A percentile compares a stretch with the other conserved stretches of the same genome.
Conservation (phyloP, 2,888 invertebrate genomes). For the Epiblema foenella region DNA sequence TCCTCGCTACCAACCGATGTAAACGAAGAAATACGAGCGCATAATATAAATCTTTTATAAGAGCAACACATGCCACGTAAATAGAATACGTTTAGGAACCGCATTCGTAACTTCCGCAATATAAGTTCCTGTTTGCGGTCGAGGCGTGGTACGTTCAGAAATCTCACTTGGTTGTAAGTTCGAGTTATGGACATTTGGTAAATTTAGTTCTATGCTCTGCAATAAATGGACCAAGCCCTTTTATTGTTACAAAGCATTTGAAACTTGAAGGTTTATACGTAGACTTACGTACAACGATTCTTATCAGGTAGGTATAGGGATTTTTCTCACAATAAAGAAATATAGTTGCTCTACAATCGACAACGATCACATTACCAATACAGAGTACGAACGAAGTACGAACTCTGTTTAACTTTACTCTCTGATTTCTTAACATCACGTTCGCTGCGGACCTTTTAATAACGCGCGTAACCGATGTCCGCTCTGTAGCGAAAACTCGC, state of each 20-base stretch:
- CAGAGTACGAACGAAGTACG: too few relatives aligned
- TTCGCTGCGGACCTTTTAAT: too few relatives aligned
- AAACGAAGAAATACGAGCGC: constrained; percentile 60
- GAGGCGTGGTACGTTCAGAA: constrained; percentile 43
- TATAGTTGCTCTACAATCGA: too few relatives aligned
- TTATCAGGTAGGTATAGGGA: too few relatives aligned
- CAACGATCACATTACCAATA: too few relatives aligned
- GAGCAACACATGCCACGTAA: constrained; percentile 46
- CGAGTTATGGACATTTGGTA: constrained; percentile 52
- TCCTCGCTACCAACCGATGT: constrained; percentile 58
- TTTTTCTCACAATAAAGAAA: not conserved
- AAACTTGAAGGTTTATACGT: not conserved
- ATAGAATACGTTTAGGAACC: constrained; percentile 46
- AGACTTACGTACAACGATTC: not conserved
- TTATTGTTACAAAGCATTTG: constrained; percentile 8
- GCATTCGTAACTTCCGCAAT: constrained; percentile 44
- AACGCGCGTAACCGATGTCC: too few relatives aligned
- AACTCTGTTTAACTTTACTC: too few relatives aligned
- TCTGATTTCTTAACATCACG: too few relatives aligned
- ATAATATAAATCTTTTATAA: constrained; percentile 56
- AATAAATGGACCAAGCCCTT: constrained; percentile 2
- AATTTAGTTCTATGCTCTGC: constrained; percentile 44
- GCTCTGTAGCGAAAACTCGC: too few relatives aligned
- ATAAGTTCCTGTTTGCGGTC: constrained; percentile 41
- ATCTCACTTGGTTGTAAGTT: constrained; percentile 48